These are phyloP conservation scores for Macrotrachela quadricornifera DNA, from an alignment of 1,140 invertebrate genomes.

Conservation along the genomic window DNA sequence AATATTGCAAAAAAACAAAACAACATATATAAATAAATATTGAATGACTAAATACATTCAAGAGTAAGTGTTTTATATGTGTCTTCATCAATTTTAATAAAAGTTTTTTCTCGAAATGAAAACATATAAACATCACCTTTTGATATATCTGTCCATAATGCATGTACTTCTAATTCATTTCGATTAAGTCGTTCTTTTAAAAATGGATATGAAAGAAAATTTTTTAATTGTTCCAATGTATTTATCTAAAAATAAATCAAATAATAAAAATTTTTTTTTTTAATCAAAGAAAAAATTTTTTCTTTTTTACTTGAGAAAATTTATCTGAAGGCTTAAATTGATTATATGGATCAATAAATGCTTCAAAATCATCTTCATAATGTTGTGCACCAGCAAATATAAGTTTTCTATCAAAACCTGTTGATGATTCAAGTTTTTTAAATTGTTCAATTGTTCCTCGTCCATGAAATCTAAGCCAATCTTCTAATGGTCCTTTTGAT, in stretches of 20 bases:
- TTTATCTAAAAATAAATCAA: conserved; percentile 56
- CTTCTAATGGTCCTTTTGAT: conserved; percentile 42
- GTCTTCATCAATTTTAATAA: conserved; percentile 58
- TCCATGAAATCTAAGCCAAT: conserved; percentile 72
- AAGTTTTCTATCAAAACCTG: too few species aligned
- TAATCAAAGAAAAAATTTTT: neutral
- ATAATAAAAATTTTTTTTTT: neutral
- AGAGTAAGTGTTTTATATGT: conserved; percentile 42
- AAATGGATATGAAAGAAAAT: conserved; percentile 79
- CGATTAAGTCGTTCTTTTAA: conserved; percentile 55
- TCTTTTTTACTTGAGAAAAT: conserved; percentile 51
- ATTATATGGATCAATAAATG: conserved; percentile 77
- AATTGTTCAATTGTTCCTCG: conserved; percentile 57
- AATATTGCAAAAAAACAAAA: too few species aligned
- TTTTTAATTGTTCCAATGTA: conserved; percentile 72
- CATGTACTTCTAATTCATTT: conserved; percentile 65
- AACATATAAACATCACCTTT: conserved; percentile 75
- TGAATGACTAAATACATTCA: too few species aligned
- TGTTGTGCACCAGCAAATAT: too few species aligned
- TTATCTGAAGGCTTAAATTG: conserved; percentile 70
- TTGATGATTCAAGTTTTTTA: conserved; percentile 39
- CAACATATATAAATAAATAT: too few species aligned
- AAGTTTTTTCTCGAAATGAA: conserved; percentile 54
- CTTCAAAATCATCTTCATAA: conserved; percentile 40
- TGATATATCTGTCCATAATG: conserved; percentile 90